Evolutionary conservation across 2,797 vertebrate species (phyloP).

Genomic region (Pempheris klunzingeri): DNA sequence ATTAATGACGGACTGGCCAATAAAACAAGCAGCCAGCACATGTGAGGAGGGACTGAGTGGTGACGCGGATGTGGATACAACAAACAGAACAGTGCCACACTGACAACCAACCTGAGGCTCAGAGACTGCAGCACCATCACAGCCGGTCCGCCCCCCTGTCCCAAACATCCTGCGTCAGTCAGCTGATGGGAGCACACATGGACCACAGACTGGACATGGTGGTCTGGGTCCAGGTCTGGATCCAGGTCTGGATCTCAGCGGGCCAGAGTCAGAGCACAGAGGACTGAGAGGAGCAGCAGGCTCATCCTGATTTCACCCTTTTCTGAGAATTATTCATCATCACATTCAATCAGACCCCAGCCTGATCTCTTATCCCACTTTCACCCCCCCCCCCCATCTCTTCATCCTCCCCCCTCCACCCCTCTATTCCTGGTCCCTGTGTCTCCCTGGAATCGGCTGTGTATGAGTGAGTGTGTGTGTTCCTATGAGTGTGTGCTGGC

Average conservation of each 20-base stretch:
- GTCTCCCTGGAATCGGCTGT: not conserved
- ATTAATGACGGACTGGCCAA: slow-evolving; percentile 33
- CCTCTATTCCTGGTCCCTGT: too few species aligned
- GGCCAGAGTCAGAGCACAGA: too few species aligned
- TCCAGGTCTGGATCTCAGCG: too few species aligned
- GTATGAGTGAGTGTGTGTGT: not conserved
- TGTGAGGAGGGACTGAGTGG: slow-evolving; percentile 4
- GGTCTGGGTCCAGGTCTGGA: too few species aligned
- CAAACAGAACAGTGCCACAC: slow-evolving; percentile 23
- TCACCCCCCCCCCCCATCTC: too few species aligned
- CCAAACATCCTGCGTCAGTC: not conserved
- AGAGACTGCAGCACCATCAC: slow-evolving; percentile 21
- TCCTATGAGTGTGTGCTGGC: slow-evolving; percentile 1
- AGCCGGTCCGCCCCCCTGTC: not conserved
- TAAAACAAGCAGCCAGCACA: slow-evolving; percentile 48
- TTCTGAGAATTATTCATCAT: too few species aligned
- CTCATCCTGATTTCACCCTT: too few species aligned
- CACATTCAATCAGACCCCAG: too few species aligned
- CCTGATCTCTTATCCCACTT: too few species aligned
- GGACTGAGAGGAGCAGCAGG: too few species aligned
- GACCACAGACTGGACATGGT: not conserved
- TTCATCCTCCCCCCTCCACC: too few species aligned
- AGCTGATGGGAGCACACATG: not conserved
- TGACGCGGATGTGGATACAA: slow-evolving; percentile 32
- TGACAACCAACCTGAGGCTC: slow-evolving; percentile 21